Evolutionary conservation across 2,113 vertebrate species (phyloP).

Genomic region (Dipodomys ordii): DNA sequence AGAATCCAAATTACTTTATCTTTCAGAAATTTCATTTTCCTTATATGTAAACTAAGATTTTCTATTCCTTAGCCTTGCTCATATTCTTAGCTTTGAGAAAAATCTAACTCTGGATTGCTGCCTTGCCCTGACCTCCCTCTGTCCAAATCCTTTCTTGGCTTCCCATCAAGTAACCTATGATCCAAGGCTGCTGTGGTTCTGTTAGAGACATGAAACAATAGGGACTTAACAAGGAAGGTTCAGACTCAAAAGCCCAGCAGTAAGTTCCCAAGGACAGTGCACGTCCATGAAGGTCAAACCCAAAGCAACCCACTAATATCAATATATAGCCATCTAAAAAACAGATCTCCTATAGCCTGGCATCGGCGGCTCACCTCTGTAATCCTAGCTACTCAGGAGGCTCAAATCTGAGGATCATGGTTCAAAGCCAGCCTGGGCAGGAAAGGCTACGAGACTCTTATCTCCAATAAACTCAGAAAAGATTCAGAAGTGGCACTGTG

Average conservation of each 20-base stretch:
- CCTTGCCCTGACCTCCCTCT: neutral
- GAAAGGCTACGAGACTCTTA: too few species aligned
- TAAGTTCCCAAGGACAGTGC: neutral
- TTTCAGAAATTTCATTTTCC: constrained; percentile 2
- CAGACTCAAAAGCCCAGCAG: neutral
- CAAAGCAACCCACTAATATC: neutral
- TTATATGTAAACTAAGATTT: neutral
- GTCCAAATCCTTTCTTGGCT: neutral
- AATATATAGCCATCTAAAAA: neutral
- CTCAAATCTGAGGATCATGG: too few species aligned
- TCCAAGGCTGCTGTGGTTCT: neutral
- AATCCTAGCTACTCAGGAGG: too few species aligned
- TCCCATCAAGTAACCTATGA: neutral
- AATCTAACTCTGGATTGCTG: neutral
- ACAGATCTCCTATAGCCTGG: neutral
- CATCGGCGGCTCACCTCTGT: too few species aligned
- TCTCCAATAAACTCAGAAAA: too few species aligned
- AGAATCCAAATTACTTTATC: neutral
- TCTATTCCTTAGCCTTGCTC: neutral
- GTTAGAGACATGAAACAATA: neutral
- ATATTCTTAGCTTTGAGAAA: neutral
- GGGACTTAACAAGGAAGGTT: neutral
- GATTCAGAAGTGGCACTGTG: too few species aligned
- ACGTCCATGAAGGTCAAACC: neutral
- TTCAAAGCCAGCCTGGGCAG: too few species aligned